Percentiles rank a stretch among this genome's conserved stretches.
These are phyloP conservation scores for Thereva unica DNA, from an alignment of 2,888 invertebrate species.

Conservation along the genomic window DNA sequence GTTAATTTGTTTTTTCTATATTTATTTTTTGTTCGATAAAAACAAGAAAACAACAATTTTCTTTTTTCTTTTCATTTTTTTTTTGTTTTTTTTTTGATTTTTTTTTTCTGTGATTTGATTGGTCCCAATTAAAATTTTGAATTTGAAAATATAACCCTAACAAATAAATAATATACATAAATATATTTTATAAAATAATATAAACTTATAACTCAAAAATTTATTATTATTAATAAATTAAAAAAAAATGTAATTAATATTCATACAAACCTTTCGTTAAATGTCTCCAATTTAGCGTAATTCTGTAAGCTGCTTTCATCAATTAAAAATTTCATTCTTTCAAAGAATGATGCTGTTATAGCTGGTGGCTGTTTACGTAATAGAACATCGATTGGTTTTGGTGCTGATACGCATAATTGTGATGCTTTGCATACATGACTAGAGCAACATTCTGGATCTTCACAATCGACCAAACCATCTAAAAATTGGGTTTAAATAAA, in stretches of 20 bases:
- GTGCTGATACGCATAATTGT: slow-evolving; percentile 90
- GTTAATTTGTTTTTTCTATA: not conserved
- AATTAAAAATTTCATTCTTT: slow-evolving; percentile 96
- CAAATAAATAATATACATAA: no score
- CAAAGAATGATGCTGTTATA: slow-evolving; percentile 96
- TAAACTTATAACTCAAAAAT: slow-evolving; percentile 38
- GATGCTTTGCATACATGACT: slow-evolving; percentile 80
- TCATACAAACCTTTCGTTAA: slow-evolving; percentile 90
- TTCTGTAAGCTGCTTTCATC: slow-evolving; percentile 98
- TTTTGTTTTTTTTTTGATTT: not conserved
- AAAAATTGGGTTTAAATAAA: not conserved
- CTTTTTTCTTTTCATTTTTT: not conserved
- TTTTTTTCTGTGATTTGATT: not conserved
- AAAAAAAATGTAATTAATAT: slow-evolving; percentile 45
- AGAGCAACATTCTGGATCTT: slow-evolving; percentile 97
- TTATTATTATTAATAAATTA: slow-evolving; percentile 36
- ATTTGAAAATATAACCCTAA: no score
- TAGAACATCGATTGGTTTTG: slow-evolving; percentile 94
- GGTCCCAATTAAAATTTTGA: no score
- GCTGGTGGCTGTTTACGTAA: slow-evolving; percentile 94
- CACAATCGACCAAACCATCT: slow-evolving; percentile 97
- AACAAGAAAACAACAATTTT: slow-evolving; percentile 1
- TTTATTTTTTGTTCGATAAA: not conserved
- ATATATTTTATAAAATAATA: slow-evolving; percentile 10
- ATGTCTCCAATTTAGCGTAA: slow-evolving; percentile 92